Conservation (phyloP, 2,797 vertebrate species). For the Margarornis squamiger region DNA sequence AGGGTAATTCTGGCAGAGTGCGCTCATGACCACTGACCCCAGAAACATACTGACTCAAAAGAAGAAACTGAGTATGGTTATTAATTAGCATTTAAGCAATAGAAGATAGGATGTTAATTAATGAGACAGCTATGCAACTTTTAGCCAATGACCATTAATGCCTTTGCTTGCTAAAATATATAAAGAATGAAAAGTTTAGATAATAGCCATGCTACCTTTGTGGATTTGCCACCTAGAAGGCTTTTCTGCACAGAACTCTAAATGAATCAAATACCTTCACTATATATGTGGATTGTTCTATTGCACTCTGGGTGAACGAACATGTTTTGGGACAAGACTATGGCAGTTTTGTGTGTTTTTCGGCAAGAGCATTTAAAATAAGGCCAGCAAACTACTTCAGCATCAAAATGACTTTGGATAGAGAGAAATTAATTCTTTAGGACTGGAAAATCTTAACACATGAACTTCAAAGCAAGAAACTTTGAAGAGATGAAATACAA, state of each 20-base stretch:
- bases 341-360: background rate
- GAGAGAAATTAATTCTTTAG: background rate
- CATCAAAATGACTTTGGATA: background rate
- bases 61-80: background rate
- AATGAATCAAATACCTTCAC: background rate
- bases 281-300: background rate
- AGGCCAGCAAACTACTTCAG: background rate
- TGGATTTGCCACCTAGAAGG: background rate
- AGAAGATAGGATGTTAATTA: background rate
- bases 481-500: background rate
- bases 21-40: fast-evolving
- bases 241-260: background rate
- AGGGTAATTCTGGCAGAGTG: background rate
- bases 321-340: background rate
- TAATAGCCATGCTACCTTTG: fast-evolving
- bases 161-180: background rate
- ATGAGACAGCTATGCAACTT: background rate
- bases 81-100: background rate
- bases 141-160: background rate
- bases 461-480: background rate
- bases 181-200: background rate
- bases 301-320: fast-evolving
- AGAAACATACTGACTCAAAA: background rate
- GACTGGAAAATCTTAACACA: background rate
- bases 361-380: background rate